Conservation (phyloP, 2,113 vertebrate genomes). For the Ranitomeya variabilis region DNA sequence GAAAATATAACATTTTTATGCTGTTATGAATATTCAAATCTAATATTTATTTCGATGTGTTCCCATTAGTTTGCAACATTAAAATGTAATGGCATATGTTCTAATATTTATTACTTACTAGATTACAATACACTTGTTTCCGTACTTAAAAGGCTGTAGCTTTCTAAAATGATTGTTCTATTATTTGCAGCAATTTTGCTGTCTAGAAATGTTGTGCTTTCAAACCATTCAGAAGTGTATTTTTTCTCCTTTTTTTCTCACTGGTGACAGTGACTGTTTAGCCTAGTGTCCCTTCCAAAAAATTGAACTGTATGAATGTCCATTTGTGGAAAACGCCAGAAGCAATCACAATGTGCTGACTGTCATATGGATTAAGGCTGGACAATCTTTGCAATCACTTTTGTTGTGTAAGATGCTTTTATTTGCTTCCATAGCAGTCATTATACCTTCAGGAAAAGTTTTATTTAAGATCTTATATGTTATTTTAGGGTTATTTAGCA, state of each 20-base stretch:
- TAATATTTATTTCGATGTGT: neutral
- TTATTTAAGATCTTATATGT: slow-evolving; percentile 16
- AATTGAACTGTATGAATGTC: slow-evolving; percentile 19
- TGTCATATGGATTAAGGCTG: slow-evolving; percentile 29
- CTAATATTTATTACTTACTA: neutral
- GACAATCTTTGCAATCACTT: slow-evolving; percentile 21
- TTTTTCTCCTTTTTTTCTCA: neutral
- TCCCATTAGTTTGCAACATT: neutral
- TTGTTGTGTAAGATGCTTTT: slow-evolving; percentile 8
- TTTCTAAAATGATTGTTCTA: neutral
- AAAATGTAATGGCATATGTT: neutral
- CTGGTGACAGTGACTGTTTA: neutral
- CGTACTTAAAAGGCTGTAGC: neutral
- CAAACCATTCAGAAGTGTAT: neutral
- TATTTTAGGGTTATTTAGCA: neutral
- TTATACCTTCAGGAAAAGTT: slow-evolving; percentile 22
- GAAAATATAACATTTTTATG: neutral
- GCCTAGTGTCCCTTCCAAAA: slow-evolving; percentile 10
- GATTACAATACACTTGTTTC: neutral
- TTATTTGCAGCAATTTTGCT: slow-evolving; percentile 17
- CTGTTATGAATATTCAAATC: neutral
- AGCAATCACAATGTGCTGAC: neutral
- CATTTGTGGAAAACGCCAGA: slow-evolving; percentile 1
- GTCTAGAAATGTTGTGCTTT: slow-evolving; percentile 4
- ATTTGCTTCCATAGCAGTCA: slow-evolving; percentile 20